These are phyloP conservation scores for Homalodisca vitripennis DNA, from an alignment of 1,140 invertebrate species.

Conservation along the genomic window DNA sequence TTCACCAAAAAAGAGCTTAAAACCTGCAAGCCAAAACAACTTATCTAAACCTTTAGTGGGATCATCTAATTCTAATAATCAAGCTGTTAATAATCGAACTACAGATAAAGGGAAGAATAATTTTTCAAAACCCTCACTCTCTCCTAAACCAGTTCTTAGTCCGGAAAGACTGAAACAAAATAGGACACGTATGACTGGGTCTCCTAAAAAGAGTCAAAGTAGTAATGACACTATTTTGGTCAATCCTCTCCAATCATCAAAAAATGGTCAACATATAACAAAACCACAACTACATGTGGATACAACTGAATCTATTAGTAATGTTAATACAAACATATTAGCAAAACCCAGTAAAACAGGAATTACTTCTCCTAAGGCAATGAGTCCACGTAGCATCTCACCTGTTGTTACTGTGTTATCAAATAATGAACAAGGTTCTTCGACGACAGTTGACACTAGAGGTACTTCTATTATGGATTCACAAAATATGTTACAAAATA, in stretches of 20 bases:
- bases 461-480: no score
- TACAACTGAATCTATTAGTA: no score
- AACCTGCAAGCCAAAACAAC: slow-evolving; percentile 18
- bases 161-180: slow-evolving; percentile 33
- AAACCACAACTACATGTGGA: no score
- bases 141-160: slow-evolving; percentile 38
- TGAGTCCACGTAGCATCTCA: slow-evolving; percentile 8
- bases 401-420: slow-evolving; percentile 7
- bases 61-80: background rate
- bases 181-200: slow-evolving; percentile 13
- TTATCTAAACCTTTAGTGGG: background rate
- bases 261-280: no score
- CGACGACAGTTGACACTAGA: no score
- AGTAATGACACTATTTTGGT: no score
- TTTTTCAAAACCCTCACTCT: slow-evolving; percentile 35
- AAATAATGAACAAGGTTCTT: background rate
- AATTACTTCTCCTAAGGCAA: background rate
- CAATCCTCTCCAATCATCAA: no score
- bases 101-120: slow-evolving; percentile 12
- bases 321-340: no score
- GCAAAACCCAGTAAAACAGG: no score
- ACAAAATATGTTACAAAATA: background rate
- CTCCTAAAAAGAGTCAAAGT: slow-evolving; percentile 25
- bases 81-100: background rate
- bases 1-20: slow-evolving; percentile 36